Percentiles rank a stretch among this genome's conserved stretches.
Evolutionary conservation across 2,797 vertebrate genomes (phyloP).

Genomic region (Momotus momota): DNA sequence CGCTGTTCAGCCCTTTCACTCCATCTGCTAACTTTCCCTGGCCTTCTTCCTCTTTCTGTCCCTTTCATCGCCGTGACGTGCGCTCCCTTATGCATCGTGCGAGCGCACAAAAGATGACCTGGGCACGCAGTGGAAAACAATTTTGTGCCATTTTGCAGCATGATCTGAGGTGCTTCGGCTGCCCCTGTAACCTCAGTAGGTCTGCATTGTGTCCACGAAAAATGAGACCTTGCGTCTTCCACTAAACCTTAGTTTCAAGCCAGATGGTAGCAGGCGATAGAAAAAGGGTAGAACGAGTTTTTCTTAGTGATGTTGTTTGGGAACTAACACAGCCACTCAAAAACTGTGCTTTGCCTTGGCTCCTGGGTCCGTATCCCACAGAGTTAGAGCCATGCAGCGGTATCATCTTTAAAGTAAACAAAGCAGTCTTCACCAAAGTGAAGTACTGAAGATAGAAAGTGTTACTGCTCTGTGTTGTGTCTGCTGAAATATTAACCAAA

Average conservation of each 20-base stretch:
- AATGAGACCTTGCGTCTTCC: background rate
- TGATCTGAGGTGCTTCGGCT: background rate
- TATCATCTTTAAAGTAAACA: background rate
- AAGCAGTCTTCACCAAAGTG: no score
- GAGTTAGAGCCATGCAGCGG: background rate
- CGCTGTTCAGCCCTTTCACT: background rate
- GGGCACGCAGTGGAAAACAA: background rate
- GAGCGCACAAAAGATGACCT: fast-evolving
- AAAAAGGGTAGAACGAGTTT: background rate
- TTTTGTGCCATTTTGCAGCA: background rate
- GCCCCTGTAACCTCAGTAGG: background rate
- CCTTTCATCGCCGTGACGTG: background rate
- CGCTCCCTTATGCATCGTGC: fast-evolving
- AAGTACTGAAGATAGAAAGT: background rate
- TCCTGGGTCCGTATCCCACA: fast-evolving
- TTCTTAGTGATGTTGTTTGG: background rate
- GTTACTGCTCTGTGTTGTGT: background rate
- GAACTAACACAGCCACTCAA: background rate
- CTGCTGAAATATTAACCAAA: conserved; percentile 1
- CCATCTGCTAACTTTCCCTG: background rate
- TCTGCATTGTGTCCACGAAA: fast-evolving
- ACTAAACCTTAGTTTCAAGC: background rate
- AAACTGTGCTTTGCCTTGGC: background rate
- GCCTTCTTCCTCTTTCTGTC: background rate
- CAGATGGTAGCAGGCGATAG: background rate